These are phyloP conservation scores for Morone chrysops DNA, from an alignment of 2,113 vertebrate species.

Conservation along the genomic window DNA sequence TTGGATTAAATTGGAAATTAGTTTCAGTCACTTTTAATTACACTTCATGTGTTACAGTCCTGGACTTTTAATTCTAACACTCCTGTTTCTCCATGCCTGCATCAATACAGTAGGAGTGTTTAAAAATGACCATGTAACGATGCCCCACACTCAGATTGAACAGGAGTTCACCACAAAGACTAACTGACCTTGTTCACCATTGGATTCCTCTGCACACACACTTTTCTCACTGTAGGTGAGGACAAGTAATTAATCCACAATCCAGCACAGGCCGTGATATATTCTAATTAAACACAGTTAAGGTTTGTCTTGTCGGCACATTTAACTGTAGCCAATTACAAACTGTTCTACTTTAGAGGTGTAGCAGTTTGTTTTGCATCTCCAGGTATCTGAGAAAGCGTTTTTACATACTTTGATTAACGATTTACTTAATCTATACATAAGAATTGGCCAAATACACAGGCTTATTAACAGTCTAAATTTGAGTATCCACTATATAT, in stretches of 20 bases:
- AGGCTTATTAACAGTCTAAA: not conserved
- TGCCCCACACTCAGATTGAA: not conserved
- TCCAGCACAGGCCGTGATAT: constrained; percentile 17
- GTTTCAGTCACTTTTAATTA: not conserved
- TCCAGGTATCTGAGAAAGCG: fast-evolving
- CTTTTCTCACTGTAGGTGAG: constrained; percentile 14
- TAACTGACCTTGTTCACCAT: not conserved
- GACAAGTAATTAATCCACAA: constrained; percentile 40
- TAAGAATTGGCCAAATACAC: not conserved
- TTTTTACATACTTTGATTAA: not conserved
- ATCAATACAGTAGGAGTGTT: not conserved
- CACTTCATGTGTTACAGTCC: no score
- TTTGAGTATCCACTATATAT: not conserved
- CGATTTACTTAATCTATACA: not conserved
- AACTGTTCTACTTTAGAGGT: constrained; percentile 12
- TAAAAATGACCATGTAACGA: not conserved
- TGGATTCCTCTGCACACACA: not conserved
- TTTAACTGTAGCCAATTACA: not conserved
- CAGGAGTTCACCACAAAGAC: not conserved
- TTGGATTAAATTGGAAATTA: not conserved
- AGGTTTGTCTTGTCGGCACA: not conserved
- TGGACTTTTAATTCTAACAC: no score
- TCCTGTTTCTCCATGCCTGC: no score
- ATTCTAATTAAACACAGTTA: constrained; percentile 26
- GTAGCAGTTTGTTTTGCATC: not conserved